Percentiles rank a stretch among this genome's conserved stretches.
phyloP scores from a whole-genome alignment of 2,113 vertebrate species.

The Dermatemys mawii region DNA sequence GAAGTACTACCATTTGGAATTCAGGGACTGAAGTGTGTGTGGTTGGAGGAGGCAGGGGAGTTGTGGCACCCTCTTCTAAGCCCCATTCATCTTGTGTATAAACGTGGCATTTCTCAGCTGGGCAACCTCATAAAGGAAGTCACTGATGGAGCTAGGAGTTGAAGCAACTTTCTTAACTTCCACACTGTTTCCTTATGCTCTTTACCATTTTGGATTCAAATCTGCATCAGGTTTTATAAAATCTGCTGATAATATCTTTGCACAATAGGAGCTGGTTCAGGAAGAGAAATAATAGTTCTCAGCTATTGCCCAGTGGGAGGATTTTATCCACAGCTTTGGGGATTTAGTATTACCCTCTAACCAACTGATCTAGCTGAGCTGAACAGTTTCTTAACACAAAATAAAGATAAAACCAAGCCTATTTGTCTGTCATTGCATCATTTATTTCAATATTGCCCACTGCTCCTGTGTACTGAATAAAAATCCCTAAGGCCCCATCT shows the following conservation, averaged over 20 bases:
- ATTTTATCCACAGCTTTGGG: not conserved
- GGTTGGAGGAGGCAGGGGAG: not conserved
- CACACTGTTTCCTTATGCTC: not conserved
- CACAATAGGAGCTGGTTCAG: conserved; percentile 14
- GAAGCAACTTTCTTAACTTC: not conserved
- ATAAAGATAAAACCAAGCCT: not conserved
- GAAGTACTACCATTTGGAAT: not conserved
- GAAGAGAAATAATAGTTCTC: conserved; percentile 9
- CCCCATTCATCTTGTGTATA: not conserved
- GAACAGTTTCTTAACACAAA: not conserved
- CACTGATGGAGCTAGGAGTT: not conserved
- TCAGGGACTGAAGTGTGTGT: not conserved
- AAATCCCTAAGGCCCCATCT: not conserved
- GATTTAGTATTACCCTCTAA: conserved; percentile 4
- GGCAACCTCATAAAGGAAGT: not conserved
- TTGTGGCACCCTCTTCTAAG: not conserved
- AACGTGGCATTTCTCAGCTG: not conserved
- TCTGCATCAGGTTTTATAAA: conserved; percentile 11
- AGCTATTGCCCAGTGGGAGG: not conserved
- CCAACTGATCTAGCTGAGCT: conserved; percentile 1
- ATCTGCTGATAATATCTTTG: conserved; percentile 46
- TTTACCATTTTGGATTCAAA: not conserved
- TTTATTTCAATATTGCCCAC: not conserved
- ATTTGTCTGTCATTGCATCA: not conserved
- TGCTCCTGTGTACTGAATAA: not conserved